Percentiles rank a stretch among this genome's conserved stretches.
Conservation (phyloP, 37 sponge, comb jelly and placozoan genomes). For the Geodia barretti region DNA sequence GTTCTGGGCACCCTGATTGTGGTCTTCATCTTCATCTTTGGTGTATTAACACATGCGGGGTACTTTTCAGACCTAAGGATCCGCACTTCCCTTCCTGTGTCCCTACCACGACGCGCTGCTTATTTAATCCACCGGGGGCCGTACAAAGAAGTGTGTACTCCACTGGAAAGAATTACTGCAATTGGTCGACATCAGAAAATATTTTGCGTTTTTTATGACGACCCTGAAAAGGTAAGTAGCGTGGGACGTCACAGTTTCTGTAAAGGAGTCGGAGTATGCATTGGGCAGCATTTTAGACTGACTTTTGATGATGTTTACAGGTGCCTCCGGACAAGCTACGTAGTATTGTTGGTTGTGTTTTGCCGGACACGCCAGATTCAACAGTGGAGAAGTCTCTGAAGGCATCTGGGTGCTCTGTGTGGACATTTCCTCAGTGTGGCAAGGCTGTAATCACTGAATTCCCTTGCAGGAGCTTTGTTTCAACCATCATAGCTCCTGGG, state of each 20-base stretch:
- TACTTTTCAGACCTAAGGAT: slow-evolving; percentile 62
- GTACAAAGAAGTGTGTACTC: slow-evolving; percentile 45
- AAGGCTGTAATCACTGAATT: slow-evolving; percentile 81
- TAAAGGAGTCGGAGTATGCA: background rate
- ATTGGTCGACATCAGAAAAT: slow-evolving; percentile 27
- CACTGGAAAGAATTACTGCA: background rate
- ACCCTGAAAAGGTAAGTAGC: slow-evolving; percentile 65
- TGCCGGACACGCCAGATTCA: slow-evolving; percentile 15
- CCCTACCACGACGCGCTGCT: slow-evolving; percentile 50
- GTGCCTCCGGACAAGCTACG: slow-evolving; percentile 30
- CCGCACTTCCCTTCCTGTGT: slow-evolving; percentile 27
- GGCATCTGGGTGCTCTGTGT: slow-evolving; percentile 43
- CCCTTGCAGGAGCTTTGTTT: slow-evolving; percentile 59
- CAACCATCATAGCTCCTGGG: slow-evolving; percentile 46
- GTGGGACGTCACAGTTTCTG: background rate
- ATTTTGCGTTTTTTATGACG: slow-evolving; percentile 79
- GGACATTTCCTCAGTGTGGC: slow-evolving; percentile 64
- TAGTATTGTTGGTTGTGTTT: slow-evolving; percentile 48
- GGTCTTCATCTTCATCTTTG: slow-evolving; percentile 14
- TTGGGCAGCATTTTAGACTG: background rate
- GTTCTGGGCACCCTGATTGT: slow-evolving; percentile 3
- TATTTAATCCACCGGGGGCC: slow-evolving; percentile 65
- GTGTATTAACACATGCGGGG: slow-evolving; percentile 39
- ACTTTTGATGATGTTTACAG: background rate
- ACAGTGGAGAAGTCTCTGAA: slow-evolving; percentile 28